Base-by-base conservation (phyloP, 2,888 invertebrate genomes). In the Volucella zonaria region DNA sequence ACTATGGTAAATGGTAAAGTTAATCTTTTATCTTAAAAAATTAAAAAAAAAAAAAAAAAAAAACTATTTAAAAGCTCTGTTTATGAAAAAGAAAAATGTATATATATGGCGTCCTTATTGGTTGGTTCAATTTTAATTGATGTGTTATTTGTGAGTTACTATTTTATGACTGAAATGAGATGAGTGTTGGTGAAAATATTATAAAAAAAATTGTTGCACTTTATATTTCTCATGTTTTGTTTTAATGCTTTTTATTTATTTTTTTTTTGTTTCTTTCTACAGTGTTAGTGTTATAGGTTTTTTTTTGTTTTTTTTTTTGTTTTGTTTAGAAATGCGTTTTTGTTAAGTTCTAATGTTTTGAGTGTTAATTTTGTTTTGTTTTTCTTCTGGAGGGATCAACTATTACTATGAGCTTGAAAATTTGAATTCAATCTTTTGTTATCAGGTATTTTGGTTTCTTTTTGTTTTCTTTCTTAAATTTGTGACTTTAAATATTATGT, bases 81-180 rank as follows among this genome's bases (percentile, higher is more conserved):
- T 61, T 15, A 49, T 49, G 40, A 71, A 40, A 78, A 40, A 75
- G 43, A 76, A 54, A 14, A 47, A 71, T 56, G 54, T 76, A 58
- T 51, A 64, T 81, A 71, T 83, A 83, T 83, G 83, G 83, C 83
- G 80, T 67, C 83, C 75, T 58, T 52, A 45, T 71, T 71, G 49
- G 51, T 81, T 71, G 56, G 52, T 82, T 82, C 62, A 62, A 31
- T 31, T 52, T 62, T 42, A 56, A 23, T 76, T 82, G 82, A 82
- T 77, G 81, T 68, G 64, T 67, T 45, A 68, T 77, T 82, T 79
- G 74, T 79, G 79, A 74, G 52, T 79, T 78, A 82, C 47, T 82
- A 74, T 68, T 68, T 83, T 83, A 83, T 83, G 83, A 83, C 83
- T 83, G 80, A 83, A 83, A 83, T 83, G 83, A 80, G 83, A 83